A percentile compares a stretch with the other conserved stretches of the same genome.
Conservation (phyloP, 2,113 vertebrate genomes). For the Brachyhypopomus occidentalis region DNA sequence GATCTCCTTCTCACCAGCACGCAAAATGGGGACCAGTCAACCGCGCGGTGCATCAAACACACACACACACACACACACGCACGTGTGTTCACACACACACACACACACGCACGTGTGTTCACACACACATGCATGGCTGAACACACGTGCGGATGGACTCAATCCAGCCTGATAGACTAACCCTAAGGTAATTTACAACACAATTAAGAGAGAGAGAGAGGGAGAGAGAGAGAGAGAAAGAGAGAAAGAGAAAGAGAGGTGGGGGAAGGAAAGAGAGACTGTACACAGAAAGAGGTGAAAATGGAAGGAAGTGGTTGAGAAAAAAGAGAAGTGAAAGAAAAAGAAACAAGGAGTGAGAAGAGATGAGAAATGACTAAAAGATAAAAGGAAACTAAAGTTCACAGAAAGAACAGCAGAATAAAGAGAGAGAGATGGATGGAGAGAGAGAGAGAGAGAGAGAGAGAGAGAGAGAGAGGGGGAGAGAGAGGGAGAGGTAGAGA, state of each 20-base stretch:
- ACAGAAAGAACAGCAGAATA: neutral
- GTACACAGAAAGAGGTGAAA: neutral
- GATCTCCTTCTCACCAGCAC: slow-evolving; percentile 95
- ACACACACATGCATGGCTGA: neutral
- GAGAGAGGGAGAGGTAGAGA: neutral
- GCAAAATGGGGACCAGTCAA: slow-evolving; percentile 74
- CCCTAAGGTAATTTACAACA: slow-evolving; percentile 85
- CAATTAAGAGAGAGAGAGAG: slow-evolving; percentile 65
- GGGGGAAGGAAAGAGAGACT: neutral
- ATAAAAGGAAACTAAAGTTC: too few relatives aligned
- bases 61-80: slow-evolving; percentile 20
- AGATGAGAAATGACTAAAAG: neutral
- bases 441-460: neutral
- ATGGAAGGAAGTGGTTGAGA: slow-evolving; percentile 30
- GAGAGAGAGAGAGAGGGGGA: neutral
- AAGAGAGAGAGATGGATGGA: neutral
- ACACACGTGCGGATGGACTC: neutral
- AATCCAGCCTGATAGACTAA: slow-evolving; percentile 29
- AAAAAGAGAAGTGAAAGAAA: slow-evolving; percentile 13
- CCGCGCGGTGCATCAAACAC: slow-evolving; percentile 51
- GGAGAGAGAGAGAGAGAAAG: neutral
- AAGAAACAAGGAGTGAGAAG: neutral
- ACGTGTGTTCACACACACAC: slow-evolving; percentile 46
- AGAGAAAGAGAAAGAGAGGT: slow-evolving; percentile 39
- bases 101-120: slow-evolving; percentile 16